Evolutionary conservation across 2,113 vertebrate genomes (phyloP).

Genomic region (Rhodinocichla rosea): DNA sequence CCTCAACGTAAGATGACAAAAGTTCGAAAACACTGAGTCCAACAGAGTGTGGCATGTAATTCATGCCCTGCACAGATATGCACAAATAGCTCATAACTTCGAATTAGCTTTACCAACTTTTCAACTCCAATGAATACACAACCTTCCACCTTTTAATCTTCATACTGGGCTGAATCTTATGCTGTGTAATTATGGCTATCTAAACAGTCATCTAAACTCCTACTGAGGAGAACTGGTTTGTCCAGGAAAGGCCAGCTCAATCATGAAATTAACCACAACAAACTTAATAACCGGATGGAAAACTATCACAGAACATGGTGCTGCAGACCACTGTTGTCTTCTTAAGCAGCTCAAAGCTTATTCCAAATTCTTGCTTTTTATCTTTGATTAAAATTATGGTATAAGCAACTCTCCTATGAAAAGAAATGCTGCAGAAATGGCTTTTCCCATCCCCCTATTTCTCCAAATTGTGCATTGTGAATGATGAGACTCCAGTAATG

Average conservation of each 20-base stretch:
- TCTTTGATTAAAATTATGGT: background rate
- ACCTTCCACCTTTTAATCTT: conserved; percentile 4
- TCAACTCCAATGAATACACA: background rate
- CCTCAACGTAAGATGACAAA: background rate
- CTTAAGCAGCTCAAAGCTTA: background rate
- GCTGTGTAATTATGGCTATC: conserved; percentile 27
- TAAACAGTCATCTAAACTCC: conserved; percentile 51
- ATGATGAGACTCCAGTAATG: background rate
- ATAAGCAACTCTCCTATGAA: background rate
- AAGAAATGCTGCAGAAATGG: background rate
- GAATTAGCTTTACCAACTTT: background rate
- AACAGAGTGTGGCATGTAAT: background rate
- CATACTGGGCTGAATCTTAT: background rate
- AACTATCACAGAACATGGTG: background rate
- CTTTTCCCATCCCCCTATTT: fast-evolving
- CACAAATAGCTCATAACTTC: background rate
- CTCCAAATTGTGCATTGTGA: background rate
- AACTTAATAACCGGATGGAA: background rate
- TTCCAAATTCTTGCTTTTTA: background rate
- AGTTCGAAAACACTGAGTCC: background rate
- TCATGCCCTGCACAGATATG: background rate
- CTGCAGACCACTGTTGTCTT: background rate
- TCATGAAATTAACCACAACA: conserved; percentile 18
- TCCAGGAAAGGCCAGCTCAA: conserved; percentile 22
- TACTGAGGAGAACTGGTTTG: conserved; percentile 45